Evolutionary conservation across 2,888 invertebrate genomes (phyloP), one percentile per base, ranked within the genome.

Genomic region (Ceratothoa steindachneri): DNA sequence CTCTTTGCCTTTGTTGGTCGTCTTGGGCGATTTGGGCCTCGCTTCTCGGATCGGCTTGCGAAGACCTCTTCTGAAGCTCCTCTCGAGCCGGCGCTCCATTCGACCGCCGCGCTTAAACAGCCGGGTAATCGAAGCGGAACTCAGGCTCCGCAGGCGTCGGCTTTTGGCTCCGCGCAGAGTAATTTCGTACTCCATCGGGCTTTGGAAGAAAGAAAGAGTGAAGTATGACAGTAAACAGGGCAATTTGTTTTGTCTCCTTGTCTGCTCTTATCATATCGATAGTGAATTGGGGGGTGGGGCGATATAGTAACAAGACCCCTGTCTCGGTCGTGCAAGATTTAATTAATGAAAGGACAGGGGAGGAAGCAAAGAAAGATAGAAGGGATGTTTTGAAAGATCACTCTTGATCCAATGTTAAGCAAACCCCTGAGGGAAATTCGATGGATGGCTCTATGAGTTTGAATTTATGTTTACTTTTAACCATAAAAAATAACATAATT

Each of bases 171-270:
- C 79, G 2, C 60, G 53, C 1, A 79, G 69, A 12, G 29, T 67
- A 22, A 79, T 67, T 31, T 79, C 79, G 41, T 79, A 79, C 29
- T 71, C 67, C 12, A 72, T 55, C 2, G 79, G 79, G 51, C 79
- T 79, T 73, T 3, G 68, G 28, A 65, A 24, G 24, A 24, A 60
- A 51, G 19, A 51, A 51, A 51, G 19, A n/a, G n/a, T n/a, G n/a
- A n/a, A n/a, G n/a, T n/a, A n/a, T n/a, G n/a, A n/a, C n/a, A n/a
- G n/a, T n/a, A n/a, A n/a, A n/a, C n/a, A n/a, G n/a, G n/a, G n/a
- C n/a, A n/a, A n/a, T n/a, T n/a, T n/a, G n/a, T n/a, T n/a, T n/a
- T n/a, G n/a, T n/a, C n/a, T n/a, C n/a, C n/a, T n/a, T n/a, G n/a
- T n/a, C n/a, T n/a, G n/a, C n/a, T n/a, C n/a, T n/a, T n/a, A n/a